Evolutionary conservation across 2,888 invertebrate species (phyloP).

Genomic region (Calameuta pallipes): DNA sequence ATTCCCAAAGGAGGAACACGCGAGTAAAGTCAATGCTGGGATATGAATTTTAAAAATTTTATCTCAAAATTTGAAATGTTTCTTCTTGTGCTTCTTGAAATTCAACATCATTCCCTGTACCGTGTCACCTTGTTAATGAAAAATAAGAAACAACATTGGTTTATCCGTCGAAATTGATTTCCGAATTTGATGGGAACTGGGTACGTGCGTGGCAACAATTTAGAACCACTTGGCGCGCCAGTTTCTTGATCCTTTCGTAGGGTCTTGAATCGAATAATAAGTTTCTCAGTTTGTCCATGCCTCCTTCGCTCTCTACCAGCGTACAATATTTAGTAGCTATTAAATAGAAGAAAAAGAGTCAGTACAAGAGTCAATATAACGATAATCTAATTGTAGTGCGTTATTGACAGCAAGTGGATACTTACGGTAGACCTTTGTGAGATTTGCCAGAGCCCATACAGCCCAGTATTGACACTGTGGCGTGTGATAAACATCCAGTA

Average conservation of each 20-base stretch:
- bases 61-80: neutral
- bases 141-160: neutral
- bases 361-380: too few relatives aligned
- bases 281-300: conserved; percentile 78
- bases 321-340: conserved; percentile 92
- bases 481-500: conserved; percentile 86
- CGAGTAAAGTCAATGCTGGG: too few relatives aligned
- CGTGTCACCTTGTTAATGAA: neutral
- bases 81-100: neutral
- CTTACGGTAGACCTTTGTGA: conserved; percentile 93
- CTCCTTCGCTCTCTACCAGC: conserved; percentile 88
- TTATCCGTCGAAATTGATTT: conserved; percentile 35
- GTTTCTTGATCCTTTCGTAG: conserved; percentile 75
- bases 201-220: conserved; percentile 69
- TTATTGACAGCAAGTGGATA: conserved; percentile 44
- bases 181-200: conserved; percentile 29
- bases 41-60: too few relatives aligned
- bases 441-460: conserved; percentile 96
- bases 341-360: neutral
- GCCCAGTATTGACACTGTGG: conserved; percentile 97
- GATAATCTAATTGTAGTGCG: too few relatives aligned
- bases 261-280: conserved; percentile 74
- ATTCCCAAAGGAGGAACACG: neutral
- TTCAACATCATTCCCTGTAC: conserved; percentile 3
- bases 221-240: conserved; percentile 76